Percentiles rank a stretch among this genome's conserved stretches.
Conservation (phyloP, 2,113 vertebrate genomes). For the Philantomba maxwellii region DNA sequence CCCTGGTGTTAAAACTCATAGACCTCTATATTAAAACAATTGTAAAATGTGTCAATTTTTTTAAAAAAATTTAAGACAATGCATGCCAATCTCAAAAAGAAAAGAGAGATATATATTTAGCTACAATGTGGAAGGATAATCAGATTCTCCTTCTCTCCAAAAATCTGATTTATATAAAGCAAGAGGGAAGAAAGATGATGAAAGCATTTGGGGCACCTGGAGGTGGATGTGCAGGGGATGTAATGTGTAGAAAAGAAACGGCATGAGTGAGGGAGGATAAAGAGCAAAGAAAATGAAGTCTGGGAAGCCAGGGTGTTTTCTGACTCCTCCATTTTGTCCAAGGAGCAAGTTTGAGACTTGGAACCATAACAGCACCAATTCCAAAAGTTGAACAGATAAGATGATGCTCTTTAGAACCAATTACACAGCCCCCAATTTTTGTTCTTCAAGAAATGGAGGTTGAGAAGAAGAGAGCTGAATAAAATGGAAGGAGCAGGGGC, state of each 20-base stretch:
- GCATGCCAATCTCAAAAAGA: conserved; percentile 15
- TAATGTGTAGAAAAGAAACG: not conserved
- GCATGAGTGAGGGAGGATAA: not conserved
- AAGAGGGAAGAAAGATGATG: conserved; percentile 41
- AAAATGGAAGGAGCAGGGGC: not conserved
- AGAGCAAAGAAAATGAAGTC: conserved; percentile 15
- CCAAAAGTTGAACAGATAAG: not conserved
- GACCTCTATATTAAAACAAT: not conserved
- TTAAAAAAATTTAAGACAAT: not conserved
- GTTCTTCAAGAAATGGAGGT: not conserved
- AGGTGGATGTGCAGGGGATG: conserved; percentile 52
- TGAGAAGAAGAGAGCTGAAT: not conserved
- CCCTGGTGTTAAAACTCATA: not conserved
- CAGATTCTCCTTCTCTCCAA: not conserved
- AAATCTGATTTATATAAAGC: conserved; percentile 49
- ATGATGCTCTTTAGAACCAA: not conserved
- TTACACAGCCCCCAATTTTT: not conserved
- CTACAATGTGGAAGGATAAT: conserved; percentile 45
- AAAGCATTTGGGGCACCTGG: conserved; percentile 23
- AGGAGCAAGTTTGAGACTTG: conserved; percentile 12
- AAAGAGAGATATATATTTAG: conserved; percentile 23
- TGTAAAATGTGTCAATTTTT: not conserved
- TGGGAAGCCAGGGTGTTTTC: not conserved
- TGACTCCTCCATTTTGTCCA: not conserved
- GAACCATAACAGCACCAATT: not conserved